Evolutionary conservation across 2,888 invertebrate species (phyloP).

Genomic region (Osmoderma eremita): DNA sequence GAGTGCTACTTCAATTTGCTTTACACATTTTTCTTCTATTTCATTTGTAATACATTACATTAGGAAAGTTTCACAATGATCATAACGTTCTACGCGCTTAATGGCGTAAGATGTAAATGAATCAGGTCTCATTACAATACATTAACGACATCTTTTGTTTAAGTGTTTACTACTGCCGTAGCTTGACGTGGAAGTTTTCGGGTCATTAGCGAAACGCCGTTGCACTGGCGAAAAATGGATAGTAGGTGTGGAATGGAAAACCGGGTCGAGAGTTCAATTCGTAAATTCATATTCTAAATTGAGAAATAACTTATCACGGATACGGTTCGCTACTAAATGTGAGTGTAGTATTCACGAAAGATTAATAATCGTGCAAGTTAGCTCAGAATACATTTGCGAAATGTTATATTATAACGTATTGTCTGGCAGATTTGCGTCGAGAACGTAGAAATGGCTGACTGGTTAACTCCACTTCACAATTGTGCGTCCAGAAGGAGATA

Average conservation of each 20-base stretch:
- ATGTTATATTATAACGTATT: not conserved
- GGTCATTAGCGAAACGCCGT: constrained; percentile 24
- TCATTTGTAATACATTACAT: constrained; percentile 9
- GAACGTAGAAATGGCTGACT: too few relatives aligned
- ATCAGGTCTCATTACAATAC: constrained; percentile 34
- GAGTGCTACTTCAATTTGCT: too few relatives aligned
- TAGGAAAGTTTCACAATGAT: constrained; percentile 11
- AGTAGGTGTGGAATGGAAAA: not conserved
- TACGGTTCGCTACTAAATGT: not conserved
- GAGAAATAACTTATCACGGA: not conserved
- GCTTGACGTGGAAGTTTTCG: constrained; percentile 17
- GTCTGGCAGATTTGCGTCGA: too few relatives aligned
- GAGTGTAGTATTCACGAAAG: not conserved
- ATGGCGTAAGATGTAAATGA: constrained; percentile 36
- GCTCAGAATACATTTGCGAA: not conserved
- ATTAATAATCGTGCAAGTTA: not conserved
- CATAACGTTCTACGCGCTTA: constrained; percentile 1
- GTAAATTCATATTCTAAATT: not conserved
- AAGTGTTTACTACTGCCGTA: constrained; percentile 28
- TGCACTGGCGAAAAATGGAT: constrained; percentile 16
- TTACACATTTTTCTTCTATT: too few relatives aligned
- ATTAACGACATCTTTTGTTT: constrained; percentile 37
- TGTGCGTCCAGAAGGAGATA: too few relatives aligned
- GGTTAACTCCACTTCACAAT: too few relatives aligned
- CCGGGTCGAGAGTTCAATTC: not conserved